Evolutionary conservation across 2,113 vertebrate genomes (phyloP).

Genomic region (Ramphastos sulfuratus): DNA sequence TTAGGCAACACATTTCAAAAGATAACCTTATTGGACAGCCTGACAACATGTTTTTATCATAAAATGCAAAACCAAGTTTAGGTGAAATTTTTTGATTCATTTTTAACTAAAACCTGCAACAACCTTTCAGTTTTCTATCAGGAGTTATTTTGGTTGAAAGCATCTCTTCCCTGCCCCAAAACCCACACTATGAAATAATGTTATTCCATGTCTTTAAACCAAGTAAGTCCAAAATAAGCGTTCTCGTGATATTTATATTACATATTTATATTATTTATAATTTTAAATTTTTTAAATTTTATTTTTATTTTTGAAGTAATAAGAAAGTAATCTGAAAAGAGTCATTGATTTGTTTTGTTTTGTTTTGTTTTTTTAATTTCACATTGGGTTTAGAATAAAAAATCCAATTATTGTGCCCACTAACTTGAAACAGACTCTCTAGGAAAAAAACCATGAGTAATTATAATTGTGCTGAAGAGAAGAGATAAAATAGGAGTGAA

Average conservation of each 20-base stretch:
- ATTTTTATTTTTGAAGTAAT: neutral
- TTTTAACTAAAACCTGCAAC: constrained; percentile 3
- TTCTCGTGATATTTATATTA: neutral
- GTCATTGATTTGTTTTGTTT: too few relatives aligned
- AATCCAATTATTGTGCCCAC: neutral
- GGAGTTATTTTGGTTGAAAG: neutral
- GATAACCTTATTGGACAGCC: constrained; percentile 41
- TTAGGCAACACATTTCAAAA: constrained; percentile 8
- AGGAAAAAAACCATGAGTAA: neutral
- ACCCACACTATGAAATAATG: neutral
- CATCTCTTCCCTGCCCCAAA: neutral
- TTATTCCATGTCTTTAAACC: neutral
- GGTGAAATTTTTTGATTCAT: neutral
- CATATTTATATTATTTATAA: neutral
- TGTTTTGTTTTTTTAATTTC: neutral
- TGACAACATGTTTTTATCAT: constrained; percentile 16
- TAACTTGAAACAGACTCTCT: neutral
- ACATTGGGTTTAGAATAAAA: neutral
- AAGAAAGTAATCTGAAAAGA: neutral
- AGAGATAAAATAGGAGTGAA: neutral
- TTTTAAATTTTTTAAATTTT: neutral
- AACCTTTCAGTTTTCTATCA: neutral
- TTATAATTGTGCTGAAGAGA: neutral
- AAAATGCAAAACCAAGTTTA: neutral
- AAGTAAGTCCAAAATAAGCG: neutral